These are phyloP conservation scores for Ophion obscuratus DNA, from an alignment of 2,888 invertebrate genomes.

Conservation along the genomic window DNA sequence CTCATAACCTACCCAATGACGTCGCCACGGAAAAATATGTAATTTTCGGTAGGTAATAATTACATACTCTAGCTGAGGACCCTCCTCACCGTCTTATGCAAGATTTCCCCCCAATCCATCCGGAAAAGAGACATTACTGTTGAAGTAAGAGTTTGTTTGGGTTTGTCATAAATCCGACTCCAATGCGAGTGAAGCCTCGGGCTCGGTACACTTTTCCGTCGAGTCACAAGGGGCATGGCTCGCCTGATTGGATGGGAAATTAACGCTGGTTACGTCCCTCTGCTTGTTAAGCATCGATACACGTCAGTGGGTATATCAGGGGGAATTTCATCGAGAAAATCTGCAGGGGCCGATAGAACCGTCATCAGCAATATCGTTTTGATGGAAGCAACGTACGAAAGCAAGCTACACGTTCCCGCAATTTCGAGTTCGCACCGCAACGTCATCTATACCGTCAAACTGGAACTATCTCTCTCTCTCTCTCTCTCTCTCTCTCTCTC, in stretches of 20 bases:
- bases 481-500: slow-evolving; percentile 8
- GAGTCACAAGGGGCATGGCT: not conserved
- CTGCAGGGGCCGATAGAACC: slow-evolving; percentile 54
- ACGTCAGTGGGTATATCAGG: not conserved
- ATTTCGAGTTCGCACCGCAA: slow-evolving; percentile 60
- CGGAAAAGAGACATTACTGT: too few species aligned
- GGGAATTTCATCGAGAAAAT: slow-evolving; percentile 39
- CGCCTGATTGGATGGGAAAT: slow-evolving; percentile 2
- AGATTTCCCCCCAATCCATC: too few species aligned
- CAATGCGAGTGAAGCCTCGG: too few species aligned
- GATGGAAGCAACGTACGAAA: slow-evolving; percentile 31
- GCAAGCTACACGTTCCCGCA: slow-evolving; percentile 51
- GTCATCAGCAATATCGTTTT: slow-evolving; percentile 57
- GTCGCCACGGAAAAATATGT: too few species aligned
- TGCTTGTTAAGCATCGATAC: not conserved
- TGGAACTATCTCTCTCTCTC: slow-evolving; percentile 8
- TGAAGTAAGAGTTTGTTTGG: too few species aligned
- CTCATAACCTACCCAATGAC: too few species aligned
- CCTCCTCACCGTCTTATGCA: too few species aligned
- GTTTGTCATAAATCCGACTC: too few species aligned
- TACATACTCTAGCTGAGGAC: too few species aligned
- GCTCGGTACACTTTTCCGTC: not conserved
- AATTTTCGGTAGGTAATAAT: too few species aligned
- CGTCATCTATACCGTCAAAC: slow-evolving; percentile 38
- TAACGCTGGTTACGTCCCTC: slow-evolving; percentile 18